phyloP scores from a whole-genome alignment of 2,888 invertebrate genomes.

The Ophraella communa region DNA sequence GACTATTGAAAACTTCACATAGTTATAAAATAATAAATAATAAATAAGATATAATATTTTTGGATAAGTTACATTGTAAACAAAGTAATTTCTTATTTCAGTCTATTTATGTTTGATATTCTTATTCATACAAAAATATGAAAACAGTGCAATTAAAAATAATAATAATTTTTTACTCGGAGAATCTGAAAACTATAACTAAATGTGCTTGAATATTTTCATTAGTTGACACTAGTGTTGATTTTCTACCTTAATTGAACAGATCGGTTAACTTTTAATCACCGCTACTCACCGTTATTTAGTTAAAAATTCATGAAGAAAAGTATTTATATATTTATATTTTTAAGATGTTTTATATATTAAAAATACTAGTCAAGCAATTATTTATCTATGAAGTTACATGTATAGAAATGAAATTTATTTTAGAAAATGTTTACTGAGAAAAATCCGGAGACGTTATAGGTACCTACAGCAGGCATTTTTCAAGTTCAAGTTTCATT shows the following conservation, averaged over 20 bases:
- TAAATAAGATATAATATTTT: too few relatives aligned
- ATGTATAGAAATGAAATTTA: slow-evolving; percentile 23
- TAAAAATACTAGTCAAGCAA: slow-evolving; percentile 23
- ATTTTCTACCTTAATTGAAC: slow-evolving; percentile 9
- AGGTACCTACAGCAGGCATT: slow-evolving; percentile 7
- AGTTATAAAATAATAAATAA: too few relatives aligned
- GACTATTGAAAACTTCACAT: background rate
- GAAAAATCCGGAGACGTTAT: slow-evolving; percentile 1
- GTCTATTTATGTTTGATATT: too few relatives aligned
- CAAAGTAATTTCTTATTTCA: too few relatives aligned
- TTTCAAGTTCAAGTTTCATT: background rate
- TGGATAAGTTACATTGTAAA: too few relatives aligned
- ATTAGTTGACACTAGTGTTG: background rate
- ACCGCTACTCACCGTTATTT: background rate
- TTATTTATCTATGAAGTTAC: slow-evolving; percentile 26
- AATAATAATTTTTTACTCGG: too few relatives aligned
- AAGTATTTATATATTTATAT: slow-evolving; percentile 24
- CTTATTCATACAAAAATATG: too few relatives aligned
- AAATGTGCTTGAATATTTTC: background rate
- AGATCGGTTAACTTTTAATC: slow-evolving; percentile 12
- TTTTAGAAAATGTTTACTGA: slow-evolving; percentile 22
- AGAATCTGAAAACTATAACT: too few relatives aligned
- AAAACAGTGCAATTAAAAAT: too few relatives aligned
- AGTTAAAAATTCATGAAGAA: slow-evolving; percentile 10
- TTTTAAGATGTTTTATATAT: slow-evolving; percentile 23